These are phyloP conservation scores for Heliconius nattereri DNA, from an alignment of 1,140 invertebrate genomes.

Conservation along the genomic window DNA sequence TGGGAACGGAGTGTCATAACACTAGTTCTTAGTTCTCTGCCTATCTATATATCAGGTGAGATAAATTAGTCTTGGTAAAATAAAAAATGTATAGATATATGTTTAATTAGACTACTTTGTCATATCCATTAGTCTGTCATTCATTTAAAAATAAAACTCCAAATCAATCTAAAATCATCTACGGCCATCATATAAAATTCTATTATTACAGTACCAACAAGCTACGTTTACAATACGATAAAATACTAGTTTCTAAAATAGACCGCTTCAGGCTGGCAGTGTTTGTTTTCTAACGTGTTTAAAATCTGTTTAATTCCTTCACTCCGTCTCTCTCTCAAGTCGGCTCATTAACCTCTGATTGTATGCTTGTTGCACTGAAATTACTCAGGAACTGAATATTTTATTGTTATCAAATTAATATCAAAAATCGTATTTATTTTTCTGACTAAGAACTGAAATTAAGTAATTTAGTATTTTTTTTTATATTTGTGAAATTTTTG, in stretches of 20 bases:
- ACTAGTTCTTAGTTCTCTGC: too few relatives aligned
- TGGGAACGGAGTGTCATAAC: too few relatives aligned
- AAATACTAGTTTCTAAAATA: constrained; percentile 36
- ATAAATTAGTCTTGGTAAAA: too few relatives aligned
- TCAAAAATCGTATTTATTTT: neutral
- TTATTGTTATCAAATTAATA: neutral
- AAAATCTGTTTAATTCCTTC: constrained; percentile 38
- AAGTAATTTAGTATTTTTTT: too few relatives aligned
- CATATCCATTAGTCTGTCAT: neutral
- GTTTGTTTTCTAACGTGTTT: constrained; percentile 40
- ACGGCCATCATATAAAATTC: constrained; percentile 9
- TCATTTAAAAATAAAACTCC: neutral
- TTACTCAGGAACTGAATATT: neutral
- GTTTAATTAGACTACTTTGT: too few relatives aligned
- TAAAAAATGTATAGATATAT: too few relatives aligned
- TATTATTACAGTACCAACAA: constrained; percentile 33
- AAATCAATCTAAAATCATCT: neutral
- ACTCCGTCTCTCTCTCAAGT: constrained; percentile 20
- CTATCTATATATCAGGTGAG: too few relatives aligned
- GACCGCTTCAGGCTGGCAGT: constrained; percentile 32
- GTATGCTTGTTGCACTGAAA: constrained; percentile 28
- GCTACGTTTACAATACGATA: constrained; percentile 31
- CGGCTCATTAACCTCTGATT: constrained; percentile 38
- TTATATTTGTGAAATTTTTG: too few relatives aligned
- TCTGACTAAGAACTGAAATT: neutral